Percentiles rank a stretch among this genome's conserved stretches.
Conservation (phyloP, 2,888 invertebrate genomes). For the Phyllotreta cruciferae region DNA sequence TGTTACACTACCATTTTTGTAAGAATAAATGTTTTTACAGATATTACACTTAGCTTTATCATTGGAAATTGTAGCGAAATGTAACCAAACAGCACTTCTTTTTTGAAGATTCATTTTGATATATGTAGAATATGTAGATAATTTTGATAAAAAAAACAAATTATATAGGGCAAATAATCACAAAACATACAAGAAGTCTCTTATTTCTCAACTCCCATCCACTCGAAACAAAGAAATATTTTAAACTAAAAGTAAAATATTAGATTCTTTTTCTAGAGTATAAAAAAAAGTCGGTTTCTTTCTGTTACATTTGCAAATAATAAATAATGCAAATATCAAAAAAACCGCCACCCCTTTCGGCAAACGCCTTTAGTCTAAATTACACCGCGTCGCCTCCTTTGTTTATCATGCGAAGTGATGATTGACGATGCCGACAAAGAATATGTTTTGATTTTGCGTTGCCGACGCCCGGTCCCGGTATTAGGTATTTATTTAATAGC, state of each 20-base stretch:
- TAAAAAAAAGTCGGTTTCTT: conserved; percentile 1
- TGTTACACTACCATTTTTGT: conserved; percentile 30
- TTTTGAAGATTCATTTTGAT: conserved; percentile 25
- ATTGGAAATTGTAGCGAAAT: conserved; percentile 24
- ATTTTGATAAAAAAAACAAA: conserved; percentile 2
- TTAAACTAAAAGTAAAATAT: conserved; percentile 4
- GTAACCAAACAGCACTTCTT: conserved; percentile 30
- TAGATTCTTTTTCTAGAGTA: neutral
- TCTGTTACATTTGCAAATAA: no score
- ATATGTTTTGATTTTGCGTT: no score
- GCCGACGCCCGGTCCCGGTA: neutral
- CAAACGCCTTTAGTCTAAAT: no score
- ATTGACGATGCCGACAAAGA: no score
- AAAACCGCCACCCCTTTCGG: no score
- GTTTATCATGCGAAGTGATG: no score
- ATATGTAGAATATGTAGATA: no score
- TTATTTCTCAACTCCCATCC: no score
- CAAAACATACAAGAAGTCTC: neutral
- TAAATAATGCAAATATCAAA: no score
- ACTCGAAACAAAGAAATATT: neutral
- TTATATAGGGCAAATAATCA: conserved; percentile 3
- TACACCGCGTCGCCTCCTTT: no score
- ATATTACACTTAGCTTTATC: conserved; percentile 35
- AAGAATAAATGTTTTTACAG: conserved; percentile 33
- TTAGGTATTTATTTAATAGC: no score